These are phyloP conservation scores for Piezodorus guildinii DNA, from an alignment of 1,140 invertebrate species.

Conservation along the genomic window DNA sequence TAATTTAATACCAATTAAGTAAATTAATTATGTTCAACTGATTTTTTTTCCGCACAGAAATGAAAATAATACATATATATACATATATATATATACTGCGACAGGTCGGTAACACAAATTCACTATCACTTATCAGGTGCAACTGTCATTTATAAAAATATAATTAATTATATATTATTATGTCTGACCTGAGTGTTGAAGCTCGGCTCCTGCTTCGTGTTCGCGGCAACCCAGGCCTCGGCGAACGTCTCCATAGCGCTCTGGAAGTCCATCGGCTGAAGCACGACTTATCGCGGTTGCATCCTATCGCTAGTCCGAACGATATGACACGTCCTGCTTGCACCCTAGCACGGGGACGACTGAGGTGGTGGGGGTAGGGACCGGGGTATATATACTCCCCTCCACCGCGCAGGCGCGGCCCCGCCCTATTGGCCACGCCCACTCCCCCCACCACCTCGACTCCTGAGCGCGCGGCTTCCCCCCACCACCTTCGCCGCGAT, in stretches of 20 bases:
- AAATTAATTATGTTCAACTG: no score
- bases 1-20: no score
- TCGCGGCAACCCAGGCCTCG: conserved; percentile 90
- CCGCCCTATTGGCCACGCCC: not conserved
- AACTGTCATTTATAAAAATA: no score
- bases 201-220: conserved; percentile 48
- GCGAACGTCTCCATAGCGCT: conserved; percentile 95
- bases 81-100: no score
- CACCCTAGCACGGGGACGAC: not conserved
- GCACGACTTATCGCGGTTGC: not conserved
- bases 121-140: no score
- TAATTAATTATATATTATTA: no score
- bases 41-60: no score
- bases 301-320: not conserved
- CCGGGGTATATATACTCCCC: not conserved
- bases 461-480: not conserved
- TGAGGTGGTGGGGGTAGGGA: not conserved
- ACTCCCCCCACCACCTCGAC: not conserved
- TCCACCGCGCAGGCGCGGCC: not conserved
- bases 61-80: no score
- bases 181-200: conserved; percentile 41
- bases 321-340: not conserved
- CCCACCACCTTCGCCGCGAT: not conserved
- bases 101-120: no score
- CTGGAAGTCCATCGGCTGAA: conserved; percentile 82